Base-by-base conservation (phyloP, 2,888 invertebrate species). In the Pegoplata infirma region DNA sequence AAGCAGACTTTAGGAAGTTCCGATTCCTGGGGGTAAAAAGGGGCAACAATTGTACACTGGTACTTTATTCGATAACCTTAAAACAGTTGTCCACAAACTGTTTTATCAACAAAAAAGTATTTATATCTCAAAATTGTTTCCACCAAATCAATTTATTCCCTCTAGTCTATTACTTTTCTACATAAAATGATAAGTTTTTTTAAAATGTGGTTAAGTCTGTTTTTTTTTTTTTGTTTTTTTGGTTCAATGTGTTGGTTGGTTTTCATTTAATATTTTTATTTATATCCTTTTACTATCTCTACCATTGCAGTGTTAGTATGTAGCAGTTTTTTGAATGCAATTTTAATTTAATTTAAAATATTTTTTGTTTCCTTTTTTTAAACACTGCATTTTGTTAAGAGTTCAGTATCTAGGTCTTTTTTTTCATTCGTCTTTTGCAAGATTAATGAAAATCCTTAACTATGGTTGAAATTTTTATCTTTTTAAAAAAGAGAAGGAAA, bases 281-380 rank as follows among this genome's bases (percentile, higher is more conserved):
- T 75, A 75, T 75, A 75, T 68, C 56, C 63, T 44, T 76, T 69
- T 69, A 64, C 69, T 64, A 76, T 76, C 75, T 76, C 64, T 46
- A 64, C 63, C 58, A 63, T 69, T 63, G 63, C 75, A 76, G 75
- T 73, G 66, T n/a, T 40, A 40, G 73, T 73, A 66, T n/a, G 3
- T 64, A n/a, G 16, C 4, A 21, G 16, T 28, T 49, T 58, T 56
- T 66, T 66, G 64, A 73, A 73, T 73, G 73, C 64, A 73, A 58
- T 73, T 73, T 73, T 73, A 66, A 73, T 73, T 73, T 73, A 73
- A 73, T 66, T 73, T 73, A 66, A 73, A 73, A 21, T 58, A 73
- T 66, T 73, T 73, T 73, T n/a, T 58, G n/a, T 16, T 66, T 23
- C 12, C 25, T 40, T 36, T 16, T 25, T 8, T 64, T 58, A 17